Evolutionary conservation across 2,888 invertebrate species (phyloP), one percentile per base, ranked within the genome.

Genomic region (Saturnia pavonia): DNA sequence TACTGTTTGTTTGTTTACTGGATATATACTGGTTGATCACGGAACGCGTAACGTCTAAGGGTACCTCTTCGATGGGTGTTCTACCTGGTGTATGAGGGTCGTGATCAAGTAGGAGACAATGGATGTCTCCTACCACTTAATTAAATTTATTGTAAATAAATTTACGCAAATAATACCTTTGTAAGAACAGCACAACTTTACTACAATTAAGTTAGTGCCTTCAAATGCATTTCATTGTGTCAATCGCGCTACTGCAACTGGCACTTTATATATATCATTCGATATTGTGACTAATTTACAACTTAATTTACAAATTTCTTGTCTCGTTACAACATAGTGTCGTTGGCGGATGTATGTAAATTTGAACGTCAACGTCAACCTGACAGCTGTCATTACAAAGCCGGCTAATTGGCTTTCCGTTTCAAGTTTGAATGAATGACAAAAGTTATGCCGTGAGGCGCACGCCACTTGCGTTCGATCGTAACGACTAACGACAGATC

Each of bases 371-470:
- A 40, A 40, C 65, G 65, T 40, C 19, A 40, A 40, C 19, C 65
- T 65, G 65, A 40, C 65, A 65, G 65, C 65, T 65, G 65, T 65
- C 65, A 65, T 65, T 65, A 65, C 65, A 65, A 19, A 65, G 65
- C 65, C 65, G 65, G n/a, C 65, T 65, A 65, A 65, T 65, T 65
- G 65, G 65, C 65, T 34, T 65, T 25, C 14, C 40, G 65, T n/a
- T 60, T 65, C 19, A 40, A 65, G 65, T 65, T 65, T 34, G 40
- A 65, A 65, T 19, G 40, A 40, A 65, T 40, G 65, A n/a, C 65
- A n/a, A 40, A 65, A 65, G 65, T 65, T 65, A 6, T 2, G 25
- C 57, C 63, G 34, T 63, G 63, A 63, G 16, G 14, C 63, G 63
- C 63, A 40, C 40, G 16, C 7, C 48, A 51, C 25, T 25, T 57